Evolutionary conservation across 2,888 invertebrate species (phyloP).

Genomic region (Brachyptera risi): DNA sequence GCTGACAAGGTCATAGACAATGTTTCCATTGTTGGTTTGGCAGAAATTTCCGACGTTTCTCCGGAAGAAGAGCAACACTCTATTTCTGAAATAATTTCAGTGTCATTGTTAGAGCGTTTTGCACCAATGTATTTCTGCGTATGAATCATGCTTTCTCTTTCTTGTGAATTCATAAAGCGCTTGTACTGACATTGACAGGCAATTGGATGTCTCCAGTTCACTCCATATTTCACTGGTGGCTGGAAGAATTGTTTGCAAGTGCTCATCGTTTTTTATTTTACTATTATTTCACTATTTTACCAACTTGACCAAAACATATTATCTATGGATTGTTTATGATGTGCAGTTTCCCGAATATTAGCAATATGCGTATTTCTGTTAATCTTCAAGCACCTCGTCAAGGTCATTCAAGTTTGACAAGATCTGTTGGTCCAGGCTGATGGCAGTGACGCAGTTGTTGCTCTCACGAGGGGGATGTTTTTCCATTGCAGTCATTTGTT

Average conservation of each 20-base stretch:
- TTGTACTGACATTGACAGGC: background rate
- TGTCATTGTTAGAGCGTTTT: background rate
- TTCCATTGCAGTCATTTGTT: too few species aligned
- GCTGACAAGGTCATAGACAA: background rate
- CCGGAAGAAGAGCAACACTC: too few species aligned
- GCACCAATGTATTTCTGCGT: background rate
- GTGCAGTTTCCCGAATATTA: too few species aligned
- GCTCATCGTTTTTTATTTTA: background rate
- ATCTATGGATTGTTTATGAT: too few species aligned
- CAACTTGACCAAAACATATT: too few species aligned
- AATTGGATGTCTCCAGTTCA: background rate
- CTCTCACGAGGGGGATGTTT: too few species aligned
- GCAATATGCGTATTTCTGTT: too few species aligned
- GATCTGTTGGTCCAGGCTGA: too few species aligned
- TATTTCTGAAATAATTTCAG: background rate
- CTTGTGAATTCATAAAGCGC: conserved; percentile 4
- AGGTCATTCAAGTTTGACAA: too few species aligned
- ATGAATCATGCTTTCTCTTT: background rate
- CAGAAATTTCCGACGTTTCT: background rate
- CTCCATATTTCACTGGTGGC: background rate
- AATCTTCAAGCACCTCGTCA: too few species aligned
- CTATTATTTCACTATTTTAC: too few species aligned
- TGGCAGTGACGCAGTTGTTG: too few species aligned
- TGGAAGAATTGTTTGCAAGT: background rate
- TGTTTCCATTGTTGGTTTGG: background rate